Evolutionary conservation across 2,888 invertebrate species (phyloP).

Genomic region (Synergus gifuensis): DNA sequence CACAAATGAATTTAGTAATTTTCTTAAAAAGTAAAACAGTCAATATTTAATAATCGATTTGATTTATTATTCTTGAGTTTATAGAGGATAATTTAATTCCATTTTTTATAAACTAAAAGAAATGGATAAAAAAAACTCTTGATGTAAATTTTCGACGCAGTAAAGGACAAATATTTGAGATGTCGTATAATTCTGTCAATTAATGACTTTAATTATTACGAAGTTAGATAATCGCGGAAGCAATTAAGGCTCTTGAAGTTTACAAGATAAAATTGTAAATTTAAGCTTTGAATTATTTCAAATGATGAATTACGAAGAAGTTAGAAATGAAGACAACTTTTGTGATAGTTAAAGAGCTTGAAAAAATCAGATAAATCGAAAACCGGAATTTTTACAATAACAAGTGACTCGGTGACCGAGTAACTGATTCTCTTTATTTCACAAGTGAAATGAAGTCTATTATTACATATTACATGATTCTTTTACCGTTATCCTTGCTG

Average conservation of each 20-base stretch:
- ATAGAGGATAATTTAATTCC: not conserved
- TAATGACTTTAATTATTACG: not conserved
- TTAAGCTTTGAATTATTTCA: slow-evolving; percentile 3
- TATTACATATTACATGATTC: not conserved
- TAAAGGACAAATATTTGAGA: not conserved
- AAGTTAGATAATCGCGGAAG: not conserved
- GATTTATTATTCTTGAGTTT: too few species aligned
- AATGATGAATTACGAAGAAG: not conserved
- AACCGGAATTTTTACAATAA: not conserved
- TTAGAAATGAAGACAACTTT: not conserved
- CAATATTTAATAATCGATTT: too few species aligned
- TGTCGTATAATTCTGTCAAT: not conserved
- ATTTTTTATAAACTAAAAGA: not conserved
- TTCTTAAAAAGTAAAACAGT: too few species aligned
- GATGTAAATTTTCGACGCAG: not conserved
- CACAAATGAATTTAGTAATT: too few species aligned
- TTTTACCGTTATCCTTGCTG: not conserved
- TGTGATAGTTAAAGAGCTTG: not conserved
- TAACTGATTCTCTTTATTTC: not conserved
- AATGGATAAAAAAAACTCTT: not conserved
- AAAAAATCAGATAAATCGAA: not conserved
- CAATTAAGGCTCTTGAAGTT: not conserved
- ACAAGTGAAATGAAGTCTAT: not conserved
- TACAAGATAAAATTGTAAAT: not conserved
- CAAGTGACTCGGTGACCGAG: not conserved